phyloP scores from a whole-genome alignment of 2,888 invertebrate species.

The Thysanoteuthis rhombus region DNA sequence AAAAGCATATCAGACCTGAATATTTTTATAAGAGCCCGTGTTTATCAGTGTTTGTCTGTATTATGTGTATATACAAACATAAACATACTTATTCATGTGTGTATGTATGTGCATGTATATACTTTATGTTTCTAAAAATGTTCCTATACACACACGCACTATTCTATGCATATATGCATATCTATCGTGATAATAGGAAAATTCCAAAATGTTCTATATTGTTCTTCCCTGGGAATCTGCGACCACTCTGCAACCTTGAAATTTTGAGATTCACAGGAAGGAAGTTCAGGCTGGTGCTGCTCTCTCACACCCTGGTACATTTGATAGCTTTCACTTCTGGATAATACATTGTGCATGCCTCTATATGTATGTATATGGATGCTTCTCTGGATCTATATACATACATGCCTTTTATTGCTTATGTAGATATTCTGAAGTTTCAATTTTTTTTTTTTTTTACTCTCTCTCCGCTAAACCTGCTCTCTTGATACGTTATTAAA shows the following conservation, averaged over 20 bases:
- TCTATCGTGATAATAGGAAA: background rate
- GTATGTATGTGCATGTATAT: background rate
- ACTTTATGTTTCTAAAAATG: background rate
- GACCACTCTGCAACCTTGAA: constrained; percentile 32
- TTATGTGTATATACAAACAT: background rate
- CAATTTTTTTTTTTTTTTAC: background rate
- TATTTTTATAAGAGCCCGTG: background rate
- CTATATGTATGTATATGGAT: background rate
- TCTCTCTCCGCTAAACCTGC: too few relatives aligned
- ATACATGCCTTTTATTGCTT: background rate
- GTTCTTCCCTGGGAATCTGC: background rate
- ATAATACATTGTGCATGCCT: background rate
- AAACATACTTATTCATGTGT: background rate
- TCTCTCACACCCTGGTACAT: constrained; percentile 19
- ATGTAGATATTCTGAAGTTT: background rate
- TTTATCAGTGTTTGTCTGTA: background rate
- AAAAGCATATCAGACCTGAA: background rate
- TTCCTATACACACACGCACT: background rate
- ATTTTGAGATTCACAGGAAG: constrained; percentile 29
- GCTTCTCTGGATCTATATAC: background rate
- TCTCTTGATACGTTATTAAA: too few relatives aligned
- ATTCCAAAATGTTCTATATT: background rate
- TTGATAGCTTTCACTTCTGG: background rate
- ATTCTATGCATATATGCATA: background rate
- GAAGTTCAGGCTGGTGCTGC: constrained; percentile 32